These are phyloP conservation scores for Palythoa heliodiscus DNA, from an alignment of 92 coral and sea anemone species.

Conservation along the genomic window DNA sequence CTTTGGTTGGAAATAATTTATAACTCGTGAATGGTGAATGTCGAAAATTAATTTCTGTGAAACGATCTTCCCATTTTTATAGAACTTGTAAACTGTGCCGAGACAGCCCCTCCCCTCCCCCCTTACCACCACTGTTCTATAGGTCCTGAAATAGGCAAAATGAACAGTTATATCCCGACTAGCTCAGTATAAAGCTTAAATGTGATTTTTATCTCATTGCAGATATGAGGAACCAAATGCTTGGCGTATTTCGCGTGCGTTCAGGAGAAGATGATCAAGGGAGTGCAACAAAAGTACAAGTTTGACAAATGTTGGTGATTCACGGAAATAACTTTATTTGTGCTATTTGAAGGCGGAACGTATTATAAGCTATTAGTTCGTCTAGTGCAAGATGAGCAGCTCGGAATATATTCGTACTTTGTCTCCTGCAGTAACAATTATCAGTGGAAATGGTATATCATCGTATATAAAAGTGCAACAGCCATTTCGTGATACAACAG, in stretches of 20 bases:
- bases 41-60: too few species aligned
- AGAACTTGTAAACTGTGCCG: too few species aligned
- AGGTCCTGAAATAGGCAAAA: too few species aligned
- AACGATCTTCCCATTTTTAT: too few species aligned
- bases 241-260: slow-evolving; percentile 98
- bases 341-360: neutral
- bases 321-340: neutral
- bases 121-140: too few species aligned
- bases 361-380: neutral
- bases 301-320: neutral
- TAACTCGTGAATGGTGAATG: too few species aligned
- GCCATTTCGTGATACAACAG: neutral
- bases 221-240: slow-evolving; percentile 99
- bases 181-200: neutral
- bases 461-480: neutral
- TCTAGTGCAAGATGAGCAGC: neutral
- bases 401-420: neutral
- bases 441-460: neutral
- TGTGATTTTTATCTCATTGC: slow-evolving; percentile 23
- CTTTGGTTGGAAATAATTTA: too few species aligned
- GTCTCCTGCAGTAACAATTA: neutral
- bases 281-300: neutral
- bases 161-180: too few species aligned
- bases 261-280: slow-evolving; percentile 77
- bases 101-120: too few species aligned